A percentile compares a stretch with the other conserved stretches of the same genome.
phyloP scores from a whole-genome alignment of 2,888 invertebrate genomes.

The Cryptocephalus primarius region DNA sequence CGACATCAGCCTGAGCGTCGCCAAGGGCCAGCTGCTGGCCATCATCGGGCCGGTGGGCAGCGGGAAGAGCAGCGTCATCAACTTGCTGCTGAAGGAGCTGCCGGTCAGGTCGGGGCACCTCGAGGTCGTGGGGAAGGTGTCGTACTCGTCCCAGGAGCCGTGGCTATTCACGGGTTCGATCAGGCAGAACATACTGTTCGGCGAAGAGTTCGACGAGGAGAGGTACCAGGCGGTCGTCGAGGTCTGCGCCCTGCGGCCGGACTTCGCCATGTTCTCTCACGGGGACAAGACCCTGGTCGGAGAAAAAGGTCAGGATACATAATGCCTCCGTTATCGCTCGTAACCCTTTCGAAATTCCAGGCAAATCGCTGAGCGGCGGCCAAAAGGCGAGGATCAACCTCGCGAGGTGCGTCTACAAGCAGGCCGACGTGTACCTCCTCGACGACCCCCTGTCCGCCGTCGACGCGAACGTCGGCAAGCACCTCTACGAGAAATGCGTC shows the following conservation, averaged over 20 bases:
- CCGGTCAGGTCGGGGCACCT: constrained; percentile 35
- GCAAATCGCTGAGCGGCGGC: constrained; percentile 73
- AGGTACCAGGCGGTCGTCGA: constrained; percentile 50
- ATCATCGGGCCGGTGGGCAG: constrained; percentile 60
- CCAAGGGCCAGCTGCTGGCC: constrained; percentile 37
- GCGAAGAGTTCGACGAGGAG: constrained; percentile 47
- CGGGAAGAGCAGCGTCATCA: constrained; percentile 48
- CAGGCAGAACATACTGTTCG: constrained; percentile 71
- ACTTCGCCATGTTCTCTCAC: constrained; percentile 62
- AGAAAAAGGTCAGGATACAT: background rate
- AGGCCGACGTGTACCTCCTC: constrained; percentile 67
- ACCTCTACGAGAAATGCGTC: constrained; percentile 64
- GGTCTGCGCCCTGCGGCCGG: constrained; percentile 54
- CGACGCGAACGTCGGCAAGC: constrained; percentile 64
- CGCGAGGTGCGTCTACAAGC: constrained; percentile 63
- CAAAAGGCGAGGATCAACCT: constrained; percentile 74
- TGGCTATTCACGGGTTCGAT: constrained; percentile 52
- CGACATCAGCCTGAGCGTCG: constrained; percentile 36
- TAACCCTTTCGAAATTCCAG: constrained; percentile 39
- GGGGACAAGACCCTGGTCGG: constrained; percentile 73
- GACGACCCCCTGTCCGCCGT: constrained; percentile 79
- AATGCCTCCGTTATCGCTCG: no score
- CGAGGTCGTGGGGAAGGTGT: constrained; percentile 40
- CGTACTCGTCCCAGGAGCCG: constrained; percentile 53
- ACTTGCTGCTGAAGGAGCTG: constrained; percentile 39